Percentiles rank a stretch among this genome's conserved stretches.
These are phyloP conservation scores for Lethrus apterus DNA, from an alignment of 1,140 invertebrate species.

Conservation along the genomic window DNA sequence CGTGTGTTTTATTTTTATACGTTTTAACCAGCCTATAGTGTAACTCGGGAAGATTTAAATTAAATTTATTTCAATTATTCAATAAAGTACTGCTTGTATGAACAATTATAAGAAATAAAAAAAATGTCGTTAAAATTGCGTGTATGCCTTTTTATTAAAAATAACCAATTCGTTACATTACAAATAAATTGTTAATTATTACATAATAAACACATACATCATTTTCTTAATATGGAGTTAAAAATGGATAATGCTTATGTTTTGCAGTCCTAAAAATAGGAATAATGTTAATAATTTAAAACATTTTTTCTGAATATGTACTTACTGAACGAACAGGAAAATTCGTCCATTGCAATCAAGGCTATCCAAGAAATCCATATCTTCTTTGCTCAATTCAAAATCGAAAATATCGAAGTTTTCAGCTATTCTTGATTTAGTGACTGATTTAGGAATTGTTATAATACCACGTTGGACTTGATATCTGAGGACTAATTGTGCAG, in stretches of 20 bases:
- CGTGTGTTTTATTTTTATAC: too few species aligned
- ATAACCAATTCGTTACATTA: too few species aligned
- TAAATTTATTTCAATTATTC: too few species aligned
- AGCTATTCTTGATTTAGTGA: constrained; percentile 47
- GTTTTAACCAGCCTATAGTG: too few species aligned
- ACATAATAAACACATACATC: too few species aligned
- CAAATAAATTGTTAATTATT: too few species aligned
- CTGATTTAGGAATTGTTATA: constrained; percentile 58
- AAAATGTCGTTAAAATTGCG: too few species aligned
- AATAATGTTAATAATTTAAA: constrained; percentile 6
- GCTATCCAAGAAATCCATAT: constrained; percentile 41
- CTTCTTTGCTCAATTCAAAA: constrained; percentile 45
- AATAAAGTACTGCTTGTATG: too few species aligned
- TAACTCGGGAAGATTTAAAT: too few species aligned
- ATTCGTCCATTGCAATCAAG: constrained; percentile 25
- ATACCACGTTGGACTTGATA: constrained; percentile 48
- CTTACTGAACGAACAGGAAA: constrained; percentile 33
- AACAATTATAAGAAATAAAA: too few species aligned
- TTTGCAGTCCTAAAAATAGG: constrained; percentile 16
- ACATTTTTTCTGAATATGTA: constrained; percentile 1
- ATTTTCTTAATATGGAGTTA: constrained; percentile 16
- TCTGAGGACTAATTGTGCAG: constrained; percentile 52
- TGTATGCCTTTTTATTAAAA: too few species aligned
- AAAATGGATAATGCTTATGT: constrained; percentile 24
- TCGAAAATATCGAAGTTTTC: constrained; percentile 52